Evolutionary conservation across 1,140 invertebrate species (phyloP), one percentile per base, ranked within the genome.

Genomic region (Nephila pilipes): DNA sequence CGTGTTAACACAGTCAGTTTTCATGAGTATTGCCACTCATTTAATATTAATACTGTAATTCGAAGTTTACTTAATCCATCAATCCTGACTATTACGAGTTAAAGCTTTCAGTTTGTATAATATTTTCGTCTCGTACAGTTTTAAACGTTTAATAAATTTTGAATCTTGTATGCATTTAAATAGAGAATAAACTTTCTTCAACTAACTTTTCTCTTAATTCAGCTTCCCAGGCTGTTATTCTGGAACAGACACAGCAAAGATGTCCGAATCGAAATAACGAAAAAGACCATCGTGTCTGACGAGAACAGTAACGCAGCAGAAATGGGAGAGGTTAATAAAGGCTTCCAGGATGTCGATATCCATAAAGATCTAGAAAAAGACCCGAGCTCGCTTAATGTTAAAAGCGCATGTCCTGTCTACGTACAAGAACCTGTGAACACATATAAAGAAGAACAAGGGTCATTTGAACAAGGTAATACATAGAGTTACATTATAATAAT

Each of bases 171-270:
- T n/a, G n/a, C n/a, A 10, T 2, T 4, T 46, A 46, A 46, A 1
- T 46, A 4, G 6, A 10, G 46, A 0, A 46, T 46, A 46, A 46
- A 46, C 0, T 46, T 46, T 46, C 46, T 46, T 46, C 4, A 46
- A 46, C 4, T 46, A n/a, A 2, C 25, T 10, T 65, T 25, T n/a
- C 12, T n/a, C 1, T 12, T 12, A 20, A 94, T 93, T 38, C 94
- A 96, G 96, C 92, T 96, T 10, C 94, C 96, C 85, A 94, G 96
- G 32, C 93, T 96, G 10, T 96, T 96, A 0, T 96, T 95, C 94
- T 95, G 95, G 95, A 95, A 95, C 10, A 93, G 95, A 0, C 94
- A 95, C 85, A 96, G 95, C 93, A 93, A 94, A 29, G 85, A 95
- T 80, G 95, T 95, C 14, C 94, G 96, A 14, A 79, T 95, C 16